Percentiles rank a stretch among this genome's conserved stretches.
Evolutionary conservation across 2,797 vertebrate genomes (phyloP).

Genomic region (Buphagus erythrorhynchus): DNA sequence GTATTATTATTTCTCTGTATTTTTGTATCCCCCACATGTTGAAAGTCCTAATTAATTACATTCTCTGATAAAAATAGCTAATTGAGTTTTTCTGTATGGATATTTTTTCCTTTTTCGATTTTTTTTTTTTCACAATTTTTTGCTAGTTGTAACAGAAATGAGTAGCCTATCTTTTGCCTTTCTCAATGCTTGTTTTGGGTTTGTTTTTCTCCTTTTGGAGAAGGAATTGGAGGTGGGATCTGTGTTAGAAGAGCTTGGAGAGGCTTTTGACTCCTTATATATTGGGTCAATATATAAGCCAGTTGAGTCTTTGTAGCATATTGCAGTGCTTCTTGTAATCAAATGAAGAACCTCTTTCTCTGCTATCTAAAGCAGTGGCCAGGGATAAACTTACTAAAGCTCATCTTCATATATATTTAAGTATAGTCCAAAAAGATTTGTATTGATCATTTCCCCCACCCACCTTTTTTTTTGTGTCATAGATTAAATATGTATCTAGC

Average conservation of each 20-base stretch:
- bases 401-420: not conserved
- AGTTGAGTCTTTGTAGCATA: not conserved
- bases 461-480: not conserved
- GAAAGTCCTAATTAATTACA: not conserved
- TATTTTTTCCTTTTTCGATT: not conserved
- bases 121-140: not conserved
- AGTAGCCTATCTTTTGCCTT: not conserved
- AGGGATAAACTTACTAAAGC: not conserved
- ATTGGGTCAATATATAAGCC: not conserved
- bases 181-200: not conserved
- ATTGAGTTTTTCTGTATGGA: not conserved
- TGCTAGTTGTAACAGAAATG: not conserved
- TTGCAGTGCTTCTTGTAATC: not conserved
- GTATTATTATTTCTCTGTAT: not conserved
- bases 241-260: not conserved
- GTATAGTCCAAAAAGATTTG: not conserved
- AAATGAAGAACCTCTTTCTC: not conserved
- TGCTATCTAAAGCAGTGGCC: not conserved
- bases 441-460: not conserved
- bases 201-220: not conserved
- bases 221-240: not conserved
- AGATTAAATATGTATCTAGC: not conserved
- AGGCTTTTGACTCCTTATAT: not conserved
- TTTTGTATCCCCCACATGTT: not conserved
- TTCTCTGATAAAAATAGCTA: not conserved